A percentile compares a stretch with the other conserved stretches of the same genome.
Evolutionary conservation across 1,140 invertebrate genomes (phyloP).

Genomic region (Popillia japonica): DNA sequence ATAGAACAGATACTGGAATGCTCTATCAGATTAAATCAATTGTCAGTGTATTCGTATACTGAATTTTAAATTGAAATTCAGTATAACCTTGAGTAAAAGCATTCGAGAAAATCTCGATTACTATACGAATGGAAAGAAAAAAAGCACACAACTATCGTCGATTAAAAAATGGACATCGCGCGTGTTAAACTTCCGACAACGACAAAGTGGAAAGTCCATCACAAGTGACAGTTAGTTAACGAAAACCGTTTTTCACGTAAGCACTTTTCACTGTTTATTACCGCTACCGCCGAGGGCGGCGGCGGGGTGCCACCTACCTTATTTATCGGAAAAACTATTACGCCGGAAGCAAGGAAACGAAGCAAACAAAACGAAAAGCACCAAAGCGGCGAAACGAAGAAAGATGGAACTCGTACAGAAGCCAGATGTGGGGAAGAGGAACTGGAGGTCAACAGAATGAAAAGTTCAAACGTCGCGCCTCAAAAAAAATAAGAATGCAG

Average conservation of each 20-base stretch:
- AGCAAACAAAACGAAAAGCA: not conserved
- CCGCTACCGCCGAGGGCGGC: not conserved
- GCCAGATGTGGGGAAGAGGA: not conserved
- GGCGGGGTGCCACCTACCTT: not conserved
- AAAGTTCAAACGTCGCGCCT: not conserved
- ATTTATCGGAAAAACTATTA: conserved; percentile 10
- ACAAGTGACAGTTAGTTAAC: conserved; percentile 6
- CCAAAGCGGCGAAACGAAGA: not conserved
- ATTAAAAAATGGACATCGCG: not conserved
- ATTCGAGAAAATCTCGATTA: no score
- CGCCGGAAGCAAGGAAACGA: not conserved
- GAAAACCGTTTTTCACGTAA: conserved; percentile 5
- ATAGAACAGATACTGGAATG: no score
- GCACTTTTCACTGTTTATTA: conserved; percentile 2
- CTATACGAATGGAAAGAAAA: not conserved
- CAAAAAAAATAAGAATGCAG: not conserved
- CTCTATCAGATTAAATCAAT: no score
- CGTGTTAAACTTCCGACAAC: not conserved
- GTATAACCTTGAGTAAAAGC: no score
- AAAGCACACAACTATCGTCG: not conserved
- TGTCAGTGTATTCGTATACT: no score
- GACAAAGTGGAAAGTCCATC: conserved; percentile 10
- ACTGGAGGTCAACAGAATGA: not conserved
- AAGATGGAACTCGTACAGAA: not conserved
- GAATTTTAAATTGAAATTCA: no score